phyloP scores from a whole-genome alignment of 2,888 invertebrate species.

The Heliconius ismenius region DNA sequence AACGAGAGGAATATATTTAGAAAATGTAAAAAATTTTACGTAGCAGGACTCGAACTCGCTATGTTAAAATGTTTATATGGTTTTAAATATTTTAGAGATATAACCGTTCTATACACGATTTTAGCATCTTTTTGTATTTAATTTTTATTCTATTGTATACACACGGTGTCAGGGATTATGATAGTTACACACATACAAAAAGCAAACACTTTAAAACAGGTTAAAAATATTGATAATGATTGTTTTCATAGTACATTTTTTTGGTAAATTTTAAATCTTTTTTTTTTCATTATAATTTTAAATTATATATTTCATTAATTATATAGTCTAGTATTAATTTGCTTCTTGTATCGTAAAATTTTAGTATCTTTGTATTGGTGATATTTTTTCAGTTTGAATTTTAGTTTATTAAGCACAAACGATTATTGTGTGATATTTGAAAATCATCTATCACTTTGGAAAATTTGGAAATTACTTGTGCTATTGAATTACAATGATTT shows the following conservation, averaged over 20 bases:
- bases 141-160: neutral
- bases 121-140: conserved; percentile 1
- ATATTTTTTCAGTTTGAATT: neutral
- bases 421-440: neutral
- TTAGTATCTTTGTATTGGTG: neutral
- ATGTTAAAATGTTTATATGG: neutral
- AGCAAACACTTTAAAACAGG: neutral
- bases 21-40: neutral
- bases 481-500: too few relatives aligned
- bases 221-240: neutral
- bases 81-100: conserved; percentile 1
- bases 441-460: neutral
- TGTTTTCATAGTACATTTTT: neutral
- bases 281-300: too few relatives aligned
- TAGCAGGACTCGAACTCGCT: neutral
- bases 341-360: neutral
- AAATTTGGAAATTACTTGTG: too few relatives aligned
- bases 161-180: neutral
- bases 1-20: neutral
- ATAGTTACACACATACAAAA: neutral
- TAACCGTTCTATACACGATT: neutral
- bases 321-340: neutral
- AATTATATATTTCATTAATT: neutral
- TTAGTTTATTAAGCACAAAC: neutral
- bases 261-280: too few relatives aligned